A percentile compares a stretch with the other conserved stretches of the same genome.
These are phyloP conservation scores for Lateolabrax maculatus DNA, from an alignment of 2,797 vertebrate genomes.

Conservation along the genomic window DNA sequence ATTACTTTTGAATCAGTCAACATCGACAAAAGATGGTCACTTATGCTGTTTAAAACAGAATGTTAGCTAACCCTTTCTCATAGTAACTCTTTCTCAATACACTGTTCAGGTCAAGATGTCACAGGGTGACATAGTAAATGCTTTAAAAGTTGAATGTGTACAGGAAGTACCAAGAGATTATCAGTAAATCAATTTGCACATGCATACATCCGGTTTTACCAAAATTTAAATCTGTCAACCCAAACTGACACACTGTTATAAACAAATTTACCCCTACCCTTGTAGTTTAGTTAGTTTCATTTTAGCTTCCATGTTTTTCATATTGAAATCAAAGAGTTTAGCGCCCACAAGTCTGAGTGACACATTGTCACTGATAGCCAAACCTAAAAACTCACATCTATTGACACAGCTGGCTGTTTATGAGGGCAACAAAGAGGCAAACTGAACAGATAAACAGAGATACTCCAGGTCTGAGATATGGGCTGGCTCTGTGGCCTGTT, in stretches of 20 bases:
- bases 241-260: background rate
- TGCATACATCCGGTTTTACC: background rate
- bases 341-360: conserved; percentile 14
- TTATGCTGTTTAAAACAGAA: background rate
- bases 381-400: conserved; percentile 35
- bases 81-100: background rate
- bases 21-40: background rate
- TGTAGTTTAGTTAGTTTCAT: conserved; percentile 2
- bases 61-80: background rate
- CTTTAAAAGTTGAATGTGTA: background rate
- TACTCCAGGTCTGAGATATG: conserved; percentile 31
- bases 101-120: background rate
- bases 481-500: conserved; percentile 48
- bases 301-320: background rate
- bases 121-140: background rate
- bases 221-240: background rate
- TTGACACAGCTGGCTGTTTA: conserved; percentile 78
- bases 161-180: background rate
- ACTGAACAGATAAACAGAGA: conserved; percentile 57
- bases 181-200: background rate
- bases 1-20: background rate
- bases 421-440: conserved; percentile 50
- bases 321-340: conserved; percentile 1
- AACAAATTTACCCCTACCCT: background rate
- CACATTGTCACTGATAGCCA: conserved; percentile 38